A percentile compares a stretch with the other conserved stretches of the same genome.
Conservation (phyloP, 2,888 invertebrate genomes). For the Dynastes hyllus region DNA sequence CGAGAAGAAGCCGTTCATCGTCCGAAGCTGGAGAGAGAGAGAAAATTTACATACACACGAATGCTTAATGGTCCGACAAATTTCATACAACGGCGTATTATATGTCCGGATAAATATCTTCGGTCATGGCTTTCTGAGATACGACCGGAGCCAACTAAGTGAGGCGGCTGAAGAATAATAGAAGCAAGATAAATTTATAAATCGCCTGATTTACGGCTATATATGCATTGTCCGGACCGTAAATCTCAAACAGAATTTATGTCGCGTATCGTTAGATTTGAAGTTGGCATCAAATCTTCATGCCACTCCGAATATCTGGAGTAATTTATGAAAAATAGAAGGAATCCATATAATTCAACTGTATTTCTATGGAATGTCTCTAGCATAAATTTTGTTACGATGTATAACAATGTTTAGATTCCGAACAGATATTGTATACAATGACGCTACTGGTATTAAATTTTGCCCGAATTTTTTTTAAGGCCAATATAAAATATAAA, state of each 20-base stretch:
- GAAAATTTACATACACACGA: conserved; percentile 62
- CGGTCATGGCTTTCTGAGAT: conserved; percentile 67
- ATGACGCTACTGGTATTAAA: no score
- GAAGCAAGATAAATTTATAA: conserved; percentile 70
- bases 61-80: conserved; percentile 71
- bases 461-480: no score
- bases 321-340: conserved; percentile 27
- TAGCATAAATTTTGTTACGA: no score
- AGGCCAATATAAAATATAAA: no score
- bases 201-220: conserved; percentile 66
- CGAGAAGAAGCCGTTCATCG: conserved; percentile 27
- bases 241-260: conserved; percentile 67
- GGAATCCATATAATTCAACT: neutral
- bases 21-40: conserved; percentile 1
- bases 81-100: conserved; percentile 70
- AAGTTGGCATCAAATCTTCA: conserved; percentile 45
- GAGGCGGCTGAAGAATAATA: conserved; percentile 70
- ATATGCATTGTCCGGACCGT: conserved; percentile 68
- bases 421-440: neutral
- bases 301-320: conserved; percentile 3
- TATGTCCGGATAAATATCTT: conserved; percentile 69
- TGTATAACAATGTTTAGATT: neutral
- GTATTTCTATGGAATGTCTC: no score
- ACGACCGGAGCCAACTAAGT: conserved; percentile 68
- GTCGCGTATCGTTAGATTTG: conserved; percentile 53